A percentile compares a stretch with the other conserved stretches of the same genome.
Conservation (phyloP, 2,113 vertebrate genomes). For the Guaruba guarouba region DNA sequence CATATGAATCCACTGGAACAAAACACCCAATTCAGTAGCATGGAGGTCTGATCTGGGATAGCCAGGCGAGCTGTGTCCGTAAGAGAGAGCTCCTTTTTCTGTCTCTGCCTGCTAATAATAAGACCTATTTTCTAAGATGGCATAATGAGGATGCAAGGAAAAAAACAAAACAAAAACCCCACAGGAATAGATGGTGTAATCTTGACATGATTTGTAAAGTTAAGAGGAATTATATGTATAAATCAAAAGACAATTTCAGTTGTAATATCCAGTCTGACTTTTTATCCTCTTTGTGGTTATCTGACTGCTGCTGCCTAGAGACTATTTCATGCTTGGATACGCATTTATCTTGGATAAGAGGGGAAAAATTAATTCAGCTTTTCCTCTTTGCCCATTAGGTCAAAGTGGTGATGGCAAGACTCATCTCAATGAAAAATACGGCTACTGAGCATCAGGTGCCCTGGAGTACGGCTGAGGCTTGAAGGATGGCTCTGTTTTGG, state of each 20-base stretch:
- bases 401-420: slow-evolving; percentile 94
- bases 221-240: not conserved
- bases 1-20: not conserved
- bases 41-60: not conserved
- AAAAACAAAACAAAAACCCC: not conserved
- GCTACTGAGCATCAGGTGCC: slow-evolving; percentile 78
- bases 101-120: not conserved
- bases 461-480: not conserved
- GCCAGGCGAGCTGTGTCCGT: not conserved
- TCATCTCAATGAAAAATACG: slow-evolving; percentile 94
- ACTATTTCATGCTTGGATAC: not conserved
- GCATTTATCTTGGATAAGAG: not conserved
- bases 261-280: not conserved
- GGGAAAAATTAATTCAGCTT: not conserved
- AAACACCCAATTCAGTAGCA: not conserved
- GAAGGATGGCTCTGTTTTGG: not conserved
- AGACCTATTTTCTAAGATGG: not conserved
- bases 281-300: not conserved
- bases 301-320: not conserved
- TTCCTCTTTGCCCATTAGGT: slow-evolving; percentile 72
- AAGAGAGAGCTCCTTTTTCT: not conserved
- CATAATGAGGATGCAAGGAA: not conserved
- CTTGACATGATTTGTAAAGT: not conserved
- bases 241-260: not conserved
- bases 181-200: not conserved